Base-by-base conservation (phyloP, 2,113 vertebrate genomes). In the Muntiacus reevesi region DNA sequence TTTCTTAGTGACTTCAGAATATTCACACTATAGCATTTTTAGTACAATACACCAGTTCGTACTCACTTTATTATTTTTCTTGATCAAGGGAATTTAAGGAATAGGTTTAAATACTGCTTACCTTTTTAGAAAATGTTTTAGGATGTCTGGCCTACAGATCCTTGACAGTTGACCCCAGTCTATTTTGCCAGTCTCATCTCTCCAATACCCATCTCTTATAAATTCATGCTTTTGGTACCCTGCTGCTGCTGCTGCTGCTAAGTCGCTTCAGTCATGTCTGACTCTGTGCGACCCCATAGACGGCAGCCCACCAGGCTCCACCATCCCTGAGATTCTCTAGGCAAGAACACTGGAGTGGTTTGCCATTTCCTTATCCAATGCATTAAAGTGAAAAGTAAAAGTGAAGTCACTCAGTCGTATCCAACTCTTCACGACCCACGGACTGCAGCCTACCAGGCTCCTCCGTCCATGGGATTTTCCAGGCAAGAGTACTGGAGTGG, bases 1-100 rank as follows among this genome's bases (percentile, higher is more conserved):
- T 94, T 90, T 97, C 83, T 94, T 89, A 67, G 27, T 89, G n/a
- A 81, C 45, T 86, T 89, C 5, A 89, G 47, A 97, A 71, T 92
- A 87, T 60, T 59, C 8, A 54, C n/a, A 54, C 21, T 3, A 71
- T 79, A 79, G 28, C 30, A 85, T 94, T 4, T 13, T 87, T 92
- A 78, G 30, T 79, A 71, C 23, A 21, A 11, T 79, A 45, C 1
- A 45, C n/a, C 14, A 82, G 3, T 71, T 83, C 84, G 40, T 96
- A 57, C 59, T 93, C 57, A 88, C 30, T 94, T 92, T 93, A 8
- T 45, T 83, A 40, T 95, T 91, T 95, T 96, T 91, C 76, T 91
- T 97, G 15, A 67, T 84, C n/a, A 95, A n/a, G 28, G 28, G 21
- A 33, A 25, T n/a, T 71, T 91, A 94, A 95, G 17, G 50, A 90